A percentile compares a stretch with the other conserved stretches of the same genome.
These are phyloP conservation scores for Orius laevigatus DNA, from an alignment of 1,140 invertebrate genomes.

Conservation along the genomic window DNA sequence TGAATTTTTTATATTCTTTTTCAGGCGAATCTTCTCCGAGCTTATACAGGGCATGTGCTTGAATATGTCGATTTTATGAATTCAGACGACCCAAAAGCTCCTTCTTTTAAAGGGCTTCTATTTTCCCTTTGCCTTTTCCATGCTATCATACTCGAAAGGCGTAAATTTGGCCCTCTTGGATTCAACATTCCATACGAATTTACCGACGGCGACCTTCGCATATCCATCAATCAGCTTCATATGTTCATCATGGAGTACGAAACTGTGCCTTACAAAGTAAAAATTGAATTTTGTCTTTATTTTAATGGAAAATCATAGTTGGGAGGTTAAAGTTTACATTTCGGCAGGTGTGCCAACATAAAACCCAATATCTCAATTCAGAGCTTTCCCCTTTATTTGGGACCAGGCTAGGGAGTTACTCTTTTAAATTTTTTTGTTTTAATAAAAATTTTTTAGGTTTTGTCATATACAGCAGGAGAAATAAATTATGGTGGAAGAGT, in stretches of 20 bases:
- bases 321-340: neutral
- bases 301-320: neutral
- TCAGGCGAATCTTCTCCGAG: slow-evolving; percentile 44
- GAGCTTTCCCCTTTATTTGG: too few relatives aligned
- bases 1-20: slow-evolving; percentile 3
- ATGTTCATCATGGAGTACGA: slow-evolving; percentile 48
- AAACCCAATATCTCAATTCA: neutral
- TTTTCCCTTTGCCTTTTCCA: slow-evolving; percentile 59
- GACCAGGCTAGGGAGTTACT: too few relatives aligned
- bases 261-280: slow-evolving; percentile 43
- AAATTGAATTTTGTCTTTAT: neutral
- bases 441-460: slow-evolving; percentile 29
- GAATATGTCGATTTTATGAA: slow-evolving; percentile 38
- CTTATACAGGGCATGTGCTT: slow-evolving; percentile 34
- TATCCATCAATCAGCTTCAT: slow-evolving; percentile 49
- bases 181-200: slow-evolving; percentile 65
- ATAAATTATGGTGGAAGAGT: slow-evolving; percentile 77
- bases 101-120: slow-evolving; percentile 42
- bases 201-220: slow-evolving; percentile 54
- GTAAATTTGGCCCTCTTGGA: slow-evolving; percentile 54
- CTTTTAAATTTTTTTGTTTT: neutral
- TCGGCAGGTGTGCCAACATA: neutral
- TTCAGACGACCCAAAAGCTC: slow-evolving; percentile 32
- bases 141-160: slow-evolving; percentile 44
- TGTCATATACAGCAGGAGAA: slow-evolving; percentile 53